These are phyloP conservation scores for Megaceryle torquata DNA, from an alignment of 2,113 vertebrate species.

Conservation along the genomic window DNA sequence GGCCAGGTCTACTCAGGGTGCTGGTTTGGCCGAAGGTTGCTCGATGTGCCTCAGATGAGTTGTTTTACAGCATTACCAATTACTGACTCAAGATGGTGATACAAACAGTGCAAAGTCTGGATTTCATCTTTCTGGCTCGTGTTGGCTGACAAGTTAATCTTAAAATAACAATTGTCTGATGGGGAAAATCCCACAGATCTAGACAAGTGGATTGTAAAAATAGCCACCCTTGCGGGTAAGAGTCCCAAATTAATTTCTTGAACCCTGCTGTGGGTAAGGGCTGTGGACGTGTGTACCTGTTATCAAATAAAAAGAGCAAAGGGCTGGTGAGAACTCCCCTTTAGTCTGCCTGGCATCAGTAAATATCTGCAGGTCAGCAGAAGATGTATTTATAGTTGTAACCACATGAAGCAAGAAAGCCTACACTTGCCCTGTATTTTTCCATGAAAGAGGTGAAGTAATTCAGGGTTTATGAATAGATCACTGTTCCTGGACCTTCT, in stretches of 20 bases:
- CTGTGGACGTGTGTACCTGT: not conserved
- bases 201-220: constrained; percentile 55
- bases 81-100: constrained; percentile 75
- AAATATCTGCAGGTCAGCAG: constrained; percentile 45
- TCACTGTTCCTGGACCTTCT: constrained; percentile 55
- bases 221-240: constrained; percentile 9
- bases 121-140: constrained; percentile 53
- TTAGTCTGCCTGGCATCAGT: constrained; percentile 24
- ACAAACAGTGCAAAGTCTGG: constrained; percentile 65
- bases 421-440: constrained; percentile 40
- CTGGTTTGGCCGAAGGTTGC: constrained; percentile 5
- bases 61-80: constrained; percentile 60
- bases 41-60: constrained; percentile 24
- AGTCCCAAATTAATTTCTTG: not conserved
- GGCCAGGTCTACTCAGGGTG: not conserved
- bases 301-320: constrained; percentile 9
- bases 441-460: constrained; percentile 52
- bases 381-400: constrained; percentile 50
- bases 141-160: constrained; percentile 50
- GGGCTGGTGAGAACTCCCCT: not conserved
- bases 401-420: constrained; percentile 49
- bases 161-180: constrained; percentile 73
- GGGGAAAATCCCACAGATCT: constrained; percentile 54
- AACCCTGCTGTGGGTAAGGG: not conserved
- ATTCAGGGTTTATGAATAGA: constrained; percentile 60